These are phyloP conservation scores for Xenopus petersii DNA, from an alignment of 2,797 vertebrate genomes.

Conservation along the genomic window DNA sequence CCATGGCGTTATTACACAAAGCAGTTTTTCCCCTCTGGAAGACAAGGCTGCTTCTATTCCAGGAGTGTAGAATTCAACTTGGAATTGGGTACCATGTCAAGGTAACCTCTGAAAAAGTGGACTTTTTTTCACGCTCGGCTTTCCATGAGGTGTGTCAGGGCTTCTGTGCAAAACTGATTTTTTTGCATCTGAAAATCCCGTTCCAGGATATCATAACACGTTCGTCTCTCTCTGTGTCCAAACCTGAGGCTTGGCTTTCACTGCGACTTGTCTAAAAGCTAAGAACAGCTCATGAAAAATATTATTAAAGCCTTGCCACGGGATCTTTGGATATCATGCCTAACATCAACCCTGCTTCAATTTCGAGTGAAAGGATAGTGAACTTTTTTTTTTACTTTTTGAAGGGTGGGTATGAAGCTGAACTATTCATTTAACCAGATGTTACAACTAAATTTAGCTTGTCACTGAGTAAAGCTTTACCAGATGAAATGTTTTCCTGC, in stretches of 20 bases:
- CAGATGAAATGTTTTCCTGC: slow-evolving; percentile 6
- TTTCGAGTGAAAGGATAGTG: slow-evolving; percentile 6
- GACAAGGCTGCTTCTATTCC: slow-evolving; percentile 79
- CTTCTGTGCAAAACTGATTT: slow-evolving; percentile 55
- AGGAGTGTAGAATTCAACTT: slow-evolving; percentile 71
- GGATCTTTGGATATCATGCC: not conserved
- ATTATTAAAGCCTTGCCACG: slow-evolving; percentile 4
- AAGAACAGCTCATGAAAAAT: slow-evolving; percentile 11
- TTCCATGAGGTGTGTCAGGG: slow-evolving; percentile 67
- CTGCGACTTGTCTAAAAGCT: slow-evolving; percentile 24
- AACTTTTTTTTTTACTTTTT: not conserved
- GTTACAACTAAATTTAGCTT: slow-evolving; percentile 43
- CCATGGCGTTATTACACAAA: slow-evolving; percentile 89
- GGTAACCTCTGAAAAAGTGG: slow-evolving; percentile 68
- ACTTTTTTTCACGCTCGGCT: slow-evolving; percentile 62
- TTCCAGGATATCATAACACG: slow-evolving; percentile 52
- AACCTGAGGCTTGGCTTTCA: slow-evolving; percentile 44
- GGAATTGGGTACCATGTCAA: slow-evolving; percentile 68
- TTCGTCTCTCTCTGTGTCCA: slow-evolving; percentile 49
- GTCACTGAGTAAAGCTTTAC: slow-evolving; percentile 19
- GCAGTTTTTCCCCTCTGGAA: slow-evolving; percentile 82
- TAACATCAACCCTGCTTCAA: slow-evolving; percentile 12
- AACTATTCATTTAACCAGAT: slow-evolving; percentile 26
- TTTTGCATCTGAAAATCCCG: slow-evolving; percentile 33
- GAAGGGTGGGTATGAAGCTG: slow-evolving; percentile 9